Percentiles rank a stretch among this genome's conserved stretches.
phyloP scores from a whole-genome alignment of 2,888 invertebrate genomes.

The Anoncus sp. region DNA sequence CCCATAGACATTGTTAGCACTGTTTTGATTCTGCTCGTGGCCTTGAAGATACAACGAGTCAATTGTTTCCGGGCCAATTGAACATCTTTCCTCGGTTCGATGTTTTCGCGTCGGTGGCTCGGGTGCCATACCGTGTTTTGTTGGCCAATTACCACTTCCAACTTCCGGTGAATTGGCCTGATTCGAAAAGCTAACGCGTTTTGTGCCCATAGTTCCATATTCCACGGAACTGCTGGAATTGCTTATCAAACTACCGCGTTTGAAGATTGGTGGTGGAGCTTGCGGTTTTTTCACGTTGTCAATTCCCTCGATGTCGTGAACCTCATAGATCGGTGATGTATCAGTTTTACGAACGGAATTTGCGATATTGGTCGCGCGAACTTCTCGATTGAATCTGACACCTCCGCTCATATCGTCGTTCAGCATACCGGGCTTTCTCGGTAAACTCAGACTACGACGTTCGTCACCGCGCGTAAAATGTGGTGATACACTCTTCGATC shows the following conservation, averaged over 20 bases:
- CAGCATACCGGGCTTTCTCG: constrained; percentile 39
- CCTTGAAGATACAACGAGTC: constrained; percentile 69
- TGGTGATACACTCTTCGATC: constrained; percentile 84
- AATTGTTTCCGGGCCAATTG: constrained; percentile 62
- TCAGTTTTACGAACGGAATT: constrained; percentile 56
- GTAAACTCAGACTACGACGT: constrained; percentile 82
- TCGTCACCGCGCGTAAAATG: constrained; percentile 80
- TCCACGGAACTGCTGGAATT: constrained; percentile 78
- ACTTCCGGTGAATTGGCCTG: constrained; percentile 70
- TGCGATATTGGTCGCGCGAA: not conserved
- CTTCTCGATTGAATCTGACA: constrained; percentile 30
- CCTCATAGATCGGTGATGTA: constrained; percentile 70
- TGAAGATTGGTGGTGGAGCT: constrained; percentile 83
- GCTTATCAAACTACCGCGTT: constrained; percentile 84
- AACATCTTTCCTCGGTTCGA: constrained; percentile 70
- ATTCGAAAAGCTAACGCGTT: constrained; percentile 85
- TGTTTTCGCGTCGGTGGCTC: constrained; percentile 79
- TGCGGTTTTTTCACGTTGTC: constrained; percentile 53
- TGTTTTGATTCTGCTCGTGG: constrained; percentile 66
- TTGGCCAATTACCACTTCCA: constrained; percentile 82
- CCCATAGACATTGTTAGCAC: constrained; percentile 65
- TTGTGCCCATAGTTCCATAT: constrained; percentile 80
- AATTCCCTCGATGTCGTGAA: constrained; percentile 62
- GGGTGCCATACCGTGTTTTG: constrained; percentile 82
- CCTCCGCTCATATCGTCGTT: constrained; percentile 55